phyloP scores from a whole-genome alignment of 2,113 vertebrate species.

The Chlorodrepanis virens region DNA sequence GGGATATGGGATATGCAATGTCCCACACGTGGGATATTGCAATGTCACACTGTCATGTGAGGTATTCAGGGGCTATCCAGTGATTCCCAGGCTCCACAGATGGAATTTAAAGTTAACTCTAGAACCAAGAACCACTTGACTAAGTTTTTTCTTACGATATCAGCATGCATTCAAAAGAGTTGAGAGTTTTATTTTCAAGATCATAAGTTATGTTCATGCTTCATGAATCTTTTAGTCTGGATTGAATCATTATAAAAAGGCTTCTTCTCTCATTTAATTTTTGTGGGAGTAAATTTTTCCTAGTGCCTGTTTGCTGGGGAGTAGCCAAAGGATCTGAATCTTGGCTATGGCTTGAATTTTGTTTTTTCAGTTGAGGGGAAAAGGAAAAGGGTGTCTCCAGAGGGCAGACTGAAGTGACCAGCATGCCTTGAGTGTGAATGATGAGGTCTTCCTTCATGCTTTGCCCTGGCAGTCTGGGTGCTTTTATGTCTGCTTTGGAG shows the following conservation, averaged over 20 bases:
- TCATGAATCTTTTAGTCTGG: neutral
- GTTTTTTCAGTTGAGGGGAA: neutral
- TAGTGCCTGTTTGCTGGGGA: neutral
- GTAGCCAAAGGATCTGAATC: neutral
- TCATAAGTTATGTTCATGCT: neutral
- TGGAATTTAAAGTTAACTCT: neutral
- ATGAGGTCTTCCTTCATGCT: neutral
- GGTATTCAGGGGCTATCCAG: neutral
- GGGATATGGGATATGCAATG: too few relatives aligned
- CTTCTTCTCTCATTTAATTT: neutral
- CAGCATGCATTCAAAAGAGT: neutral
- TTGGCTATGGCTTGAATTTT: neutral
- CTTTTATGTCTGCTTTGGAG: neutral
- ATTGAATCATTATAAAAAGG: neutral
- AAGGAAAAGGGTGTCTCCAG: neutral
- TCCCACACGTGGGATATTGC: rapidly evolving
- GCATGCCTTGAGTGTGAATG: neutral
- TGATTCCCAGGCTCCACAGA: neutral
- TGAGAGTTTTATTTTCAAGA: neutral
- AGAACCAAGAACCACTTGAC: neutral
- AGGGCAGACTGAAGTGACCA: neutral
- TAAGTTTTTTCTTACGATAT: neutral
- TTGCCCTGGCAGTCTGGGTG: neutral
- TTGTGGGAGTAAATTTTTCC: neutral
- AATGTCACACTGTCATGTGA: neutral